Evolutionary conservation across 1,140 invertebrate species (phyloP), one percentile per base, ranked within the genome.

Genomic region (Drosophila navojoa): DNA sequence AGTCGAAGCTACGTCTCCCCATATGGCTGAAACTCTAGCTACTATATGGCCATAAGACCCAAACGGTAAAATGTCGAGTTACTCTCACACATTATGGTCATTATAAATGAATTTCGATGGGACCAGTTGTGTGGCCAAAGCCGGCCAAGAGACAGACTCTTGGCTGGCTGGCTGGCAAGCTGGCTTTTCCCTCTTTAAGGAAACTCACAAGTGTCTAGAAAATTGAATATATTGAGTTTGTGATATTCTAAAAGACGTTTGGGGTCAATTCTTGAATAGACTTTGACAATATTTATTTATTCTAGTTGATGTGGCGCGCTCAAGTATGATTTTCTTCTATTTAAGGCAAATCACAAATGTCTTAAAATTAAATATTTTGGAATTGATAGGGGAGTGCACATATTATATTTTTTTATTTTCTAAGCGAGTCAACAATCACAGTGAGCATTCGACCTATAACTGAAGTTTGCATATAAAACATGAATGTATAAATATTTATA

Each of bases 101-200:
- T 74, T 70, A 70, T 70, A 69, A 61, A 55, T 68, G 64, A 54
- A 55, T 73, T 69, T 61, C 57, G 57, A 71, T 71, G 68, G 50
- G 60, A 53, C 52, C 45, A 71, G 40, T 67, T 67, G 52, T 67
- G 44, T 71, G 49, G 57, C 70, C 59, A 52, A 72, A 61, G 68
- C 61, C 64, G 50, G 40, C 27, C 58, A n/a, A 44, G n/a, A 4
- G 13, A 4, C 47, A 53, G 49, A 29, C 54, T 55, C n/a, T 25
- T 42, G 6, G 32, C 9, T 22, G 19, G 19, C 19, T 22, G 3
- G 19, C 19, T 22, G 67, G 40, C 58, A 10, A 40, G 19, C 25
- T 42, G 6, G 5, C 9, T 35, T 7, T 35, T 35, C 32, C 19
- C 19, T n/a, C 35, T 47, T 63, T 47, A 15, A 55, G 19, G 38